These are phyloP conservation scores for Rhagoletis zephyria DNA, from an alignment of 1,140 invertebrate species.

Conservation along the genomic window DNA sequence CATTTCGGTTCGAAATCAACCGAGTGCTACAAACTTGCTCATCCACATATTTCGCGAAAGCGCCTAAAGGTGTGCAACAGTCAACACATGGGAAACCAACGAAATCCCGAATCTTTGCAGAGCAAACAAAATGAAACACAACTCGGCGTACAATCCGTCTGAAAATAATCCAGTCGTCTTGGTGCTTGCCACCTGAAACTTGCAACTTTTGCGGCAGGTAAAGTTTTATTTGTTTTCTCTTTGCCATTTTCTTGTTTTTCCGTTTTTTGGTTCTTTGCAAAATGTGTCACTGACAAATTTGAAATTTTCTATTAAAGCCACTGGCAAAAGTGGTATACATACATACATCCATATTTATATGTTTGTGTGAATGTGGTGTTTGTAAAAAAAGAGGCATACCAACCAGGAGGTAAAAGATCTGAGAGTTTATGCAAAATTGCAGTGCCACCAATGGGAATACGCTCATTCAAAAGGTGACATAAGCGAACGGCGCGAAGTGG, in stretches of 20 bases:
- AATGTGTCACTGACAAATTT: slow-evolving; percentile 44
- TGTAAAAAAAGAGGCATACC: background rate
- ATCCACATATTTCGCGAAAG: background rate
- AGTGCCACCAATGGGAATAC: slow-evolving; percentile 17
- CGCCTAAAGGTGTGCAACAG: slow-evolving; percentile 36
- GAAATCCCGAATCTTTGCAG: background rate
- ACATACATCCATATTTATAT: too few relatives aligned
- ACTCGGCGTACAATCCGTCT: background rate
- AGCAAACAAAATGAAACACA: background rate
- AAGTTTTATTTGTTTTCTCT: slow-evolving; percentile 35
- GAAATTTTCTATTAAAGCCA: slow-evolving; percentile 6
- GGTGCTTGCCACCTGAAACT: slow-evolving; percentile 3
- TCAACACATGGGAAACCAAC: slow-evolving; percentile 7
- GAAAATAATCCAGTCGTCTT: background rate
- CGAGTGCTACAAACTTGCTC: slow-evolving; percentile 11
- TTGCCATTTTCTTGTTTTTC: background rate
- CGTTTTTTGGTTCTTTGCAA: background rate
- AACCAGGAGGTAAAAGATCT: background rate
- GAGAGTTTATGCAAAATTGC: slow-evolving; percentile 25
- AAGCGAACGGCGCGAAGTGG: background rate
- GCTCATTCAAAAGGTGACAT: background rate
- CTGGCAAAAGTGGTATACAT: background rate
- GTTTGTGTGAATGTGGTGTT: background rate
- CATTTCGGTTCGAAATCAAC: slow-evolving; percentile 18
- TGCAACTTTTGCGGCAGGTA: slow-evolving; percentile 24